Conservation (phyloP, 2,797 vertebrate genomes). For the Acropternis orthonyx region DNA sequence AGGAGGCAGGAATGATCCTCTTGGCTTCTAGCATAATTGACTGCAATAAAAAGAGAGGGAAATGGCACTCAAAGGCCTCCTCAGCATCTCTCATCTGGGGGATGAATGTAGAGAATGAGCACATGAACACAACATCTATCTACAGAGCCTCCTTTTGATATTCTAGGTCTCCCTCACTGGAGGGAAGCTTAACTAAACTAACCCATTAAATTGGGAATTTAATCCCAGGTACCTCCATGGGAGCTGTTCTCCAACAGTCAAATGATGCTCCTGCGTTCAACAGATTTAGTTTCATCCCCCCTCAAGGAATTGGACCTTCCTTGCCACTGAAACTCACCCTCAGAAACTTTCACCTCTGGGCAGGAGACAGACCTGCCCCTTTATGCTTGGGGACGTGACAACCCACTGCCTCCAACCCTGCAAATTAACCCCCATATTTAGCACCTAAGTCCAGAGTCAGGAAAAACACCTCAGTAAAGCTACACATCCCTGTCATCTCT, state of each 20-base stretch:
- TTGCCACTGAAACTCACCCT: background rate
- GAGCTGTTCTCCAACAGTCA: background rate
- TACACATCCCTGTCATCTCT: background rate
- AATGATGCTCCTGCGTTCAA: background rate
- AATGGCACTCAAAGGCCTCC: background rate
- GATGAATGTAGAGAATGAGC: background rate
- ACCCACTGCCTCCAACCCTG: background rate
- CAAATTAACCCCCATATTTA: background rate
- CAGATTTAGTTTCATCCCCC: background rate
- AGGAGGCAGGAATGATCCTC: background rate
- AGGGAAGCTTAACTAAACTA: background rate
- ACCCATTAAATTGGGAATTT: background rate
- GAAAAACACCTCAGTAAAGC: background rate
- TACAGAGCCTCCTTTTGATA: background rate
- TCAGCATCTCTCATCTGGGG: background rate
- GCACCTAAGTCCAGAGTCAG: background rate
- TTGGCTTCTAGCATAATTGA: background rate
- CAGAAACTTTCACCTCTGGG: background rate
- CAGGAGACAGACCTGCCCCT: background rate
- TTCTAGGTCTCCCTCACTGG: background rate
- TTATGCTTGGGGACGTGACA: background rate
- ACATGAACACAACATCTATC: background rate
- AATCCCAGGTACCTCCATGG: background rate
- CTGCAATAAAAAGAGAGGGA: background rate
- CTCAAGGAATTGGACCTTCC: background rate